Conservation (phyloP, 2,113 vertebrate genomes). For the Microcebus griseorufus region DNA sequence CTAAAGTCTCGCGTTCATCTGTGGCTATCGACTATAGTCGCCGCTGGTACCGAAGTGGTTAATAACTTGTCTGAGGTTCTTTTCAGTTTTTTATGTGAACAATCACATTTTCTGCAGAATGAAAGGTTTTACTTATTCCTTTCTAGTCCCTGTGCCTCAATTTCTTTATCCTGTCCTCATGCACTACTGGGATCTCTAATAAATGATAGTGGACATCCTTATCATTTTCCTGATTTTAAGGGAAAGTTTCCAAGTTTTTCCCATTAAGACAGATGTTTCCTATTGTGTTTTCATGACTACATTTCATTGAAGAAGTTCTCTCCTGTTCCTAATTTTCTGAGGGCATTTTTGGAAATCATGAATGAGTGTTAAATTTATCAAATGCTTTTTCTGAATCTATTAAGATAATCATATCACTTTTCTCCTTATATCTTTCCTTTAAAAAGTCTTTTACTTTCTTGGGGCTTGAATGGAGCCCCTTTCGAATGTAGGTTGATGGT, state of each 20-base stretch:
- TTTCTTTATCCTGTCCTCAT: slow-evolving; percentile 9
- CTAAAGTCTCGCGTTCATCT: no score
- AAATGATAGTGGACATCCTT: neutral
- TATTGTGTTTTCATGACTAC: neutral
- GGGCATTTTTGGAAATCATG: neutral
- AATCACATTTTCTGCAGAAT: neutral
- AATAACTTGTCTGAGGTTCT: neutral
- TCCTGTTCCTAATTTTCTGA: neutral
- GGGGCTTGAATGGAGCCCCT: neutral
- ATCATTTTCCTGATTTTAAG: neutral
- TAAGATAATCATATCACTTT: neutral
- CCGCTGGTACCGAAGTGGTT: no score
- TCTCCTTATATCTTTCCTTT: neutral
- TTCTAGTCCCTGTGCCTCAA: neutral
- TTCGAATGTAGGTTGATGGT: neutral
- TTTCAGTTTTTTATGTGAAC: neutral
- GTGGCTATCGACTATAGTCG: no score
- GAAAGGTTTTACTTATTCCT: neutral
- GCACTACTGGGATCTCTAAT: neutral
- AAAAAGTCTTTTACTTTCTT: slow-evolving; percentile 20
- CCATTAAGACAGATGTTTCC: neutral
- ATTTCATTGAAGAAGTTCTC: neutral
- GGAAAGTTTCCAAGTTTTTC: neutral
- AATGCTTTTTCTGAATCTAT: slow-evolving; percentile 25
- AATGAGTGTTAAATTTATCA: slow-evolving; percentile 25